These are phyloP conservation scores for Sciurus vulgaris DNA, from an alignment of 2,797 vertebrate genomes.

Conservation along the genomic window DNA sequence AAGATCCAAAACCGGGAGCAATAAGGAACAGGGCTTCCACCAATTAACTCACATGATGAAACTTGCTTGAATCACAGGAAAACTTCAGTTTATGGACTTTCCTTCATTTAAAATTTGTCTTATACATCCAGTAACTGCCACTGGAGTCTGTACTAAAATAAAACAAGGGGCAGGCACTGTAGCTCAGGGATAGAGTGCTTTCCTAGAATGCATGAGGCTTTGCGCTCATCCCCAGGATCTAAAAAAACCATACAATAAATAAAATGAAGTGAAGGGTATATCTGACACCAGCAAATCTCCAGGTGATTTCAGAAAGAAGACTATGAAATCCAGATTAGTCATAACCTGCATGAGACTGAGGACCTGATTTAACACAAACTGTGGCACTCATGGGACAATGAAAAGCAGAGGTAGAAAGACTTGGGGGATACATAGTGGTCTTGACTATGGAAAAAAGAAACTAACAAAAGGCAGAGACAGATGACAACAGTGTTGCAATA, in stretches of 20 bases:
- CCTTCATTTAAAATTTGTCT: conserved; percentile 25
- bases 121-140: not conserved
- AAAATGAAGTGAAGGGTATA: not conserved
- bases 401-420: not conserved
- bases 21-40: not conserved
- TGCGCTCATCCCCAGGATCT: not conserved
- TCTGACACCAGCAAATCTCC: not conserved
- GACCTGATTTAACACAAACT: not conserved
- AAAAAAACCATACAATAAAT: not conserved
- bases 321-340: not conserved
- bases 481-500: not conserved
- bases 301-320: not conserved
- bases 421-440: not conserved
- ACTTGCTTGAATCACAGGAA: not conserved
- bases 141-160: not conserved
- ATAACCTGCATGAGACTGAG: not conserved
- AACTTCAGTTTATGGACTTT: not conserved
- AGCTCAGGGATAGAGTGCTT: not conserved
- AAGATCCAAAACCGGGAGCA: too few species aligned
- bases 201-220: not conserved
- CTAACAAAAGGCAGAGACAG: not conserved
- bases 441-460: not conserved
- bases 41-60: not conserved
- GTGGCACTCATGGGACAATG: fast-evolving
- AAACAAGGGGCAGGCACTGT: not conserved